Evolutionary conservation across 2,888 invertebrate species (phyloP), one percentile per base, ranked within the genome.

Genomic region (Epinotia ramella): DNA sequence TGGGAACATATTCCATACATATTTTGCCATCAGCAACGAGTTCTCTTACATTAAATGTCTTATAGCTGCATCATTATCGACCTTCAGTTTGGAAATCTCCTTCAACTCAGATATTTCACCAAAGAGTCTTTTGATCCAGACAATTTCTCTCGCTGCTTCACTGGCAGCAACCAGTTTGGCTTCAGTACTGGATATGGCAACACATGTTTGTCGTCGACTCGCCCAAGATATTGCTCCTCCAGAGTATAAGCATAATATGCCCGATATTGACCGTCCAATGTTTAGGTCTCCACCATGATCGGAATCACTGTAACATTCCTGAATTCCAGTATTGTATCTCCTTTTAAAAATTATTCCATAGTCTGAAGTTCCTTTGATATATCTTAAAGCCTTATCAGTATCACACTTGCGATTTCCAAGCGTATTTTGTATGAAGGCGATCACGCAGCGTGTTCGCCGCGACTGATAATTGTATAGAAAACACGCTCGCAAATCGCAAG

Each of bases 11-110:
- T 40, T 40, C 40, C 40, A 40, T 3, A 9, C 40, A 40, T 40
- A 40, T 40, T 40, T 40, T 3, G 40, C 40, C 40, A 40, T 40
- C 40, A 40, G 40, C 40, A 40, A 40, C 40, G 40, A 40, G 40
- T 40, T 40, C 40, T 40, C 40, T 40, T 9, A 3, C 40, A 40
- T 40, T n/a, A n/a, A n/a, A n/a, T n/a, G n/a, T n/a, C 28, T 53
- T 33, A 66, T 53, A 4, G 56, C 66, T 28, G 66, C 56, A 28
- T 66, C 66, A 53, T 66, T 66, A 28, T 66, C 56, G 7, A 66
- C 28, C 13, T 53, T 46, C 7, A 53, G 44, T 18, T 46, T 49
- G 49, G 49, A 53, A n/a, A 28, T 28, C 33, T 66, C 66, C 56
- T 33, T 66, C n/a, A 66, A 66, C 3, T 66, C 20, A 53, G 53